Conservation (phyloP, 1,140 invertebrate species). For the Parasteatoda tepidariorum region DNA sequence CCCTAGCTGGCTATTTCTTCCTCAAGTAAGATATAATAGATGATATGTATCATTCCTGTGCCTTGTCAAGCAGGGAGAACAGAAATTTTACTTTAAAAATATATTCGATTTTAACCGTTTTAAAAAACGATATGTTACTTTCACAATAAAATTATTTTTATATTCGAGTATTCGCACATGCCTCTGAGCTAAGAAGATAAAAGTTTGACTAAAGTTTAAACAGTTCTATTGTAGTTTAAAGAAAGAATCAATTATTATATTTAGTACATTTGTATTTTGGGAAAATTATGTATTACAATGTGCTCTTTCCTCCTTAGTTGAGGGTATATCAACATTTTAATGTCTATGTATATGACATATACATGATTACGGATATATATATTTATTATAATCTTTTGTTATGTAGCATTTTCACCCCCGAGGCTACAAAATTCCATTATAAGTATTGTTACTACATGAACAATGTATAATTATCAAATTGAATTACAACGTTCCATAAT, state of each 20-base stretch:
- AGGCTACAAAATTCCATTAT: too few relatives aligned
- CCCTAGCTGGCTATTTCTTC: slow-evolving; percentile 2
- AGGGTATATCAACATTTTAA: background rate
- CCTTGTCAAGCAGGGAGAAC: slow-evolving; percentile 29
- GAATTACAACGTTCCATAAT: too few relatives aligned
- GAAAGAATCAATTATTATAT: slow-evolving; percentile 5
- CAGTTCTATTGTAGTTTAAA: slow-evolving; percentile 19
- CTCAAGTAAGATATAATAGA: slow-evolving; percentile 33
- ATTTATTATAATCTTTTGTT: slow-evolving; percentile 26
- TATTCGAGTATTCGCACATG: slow-evolving; percentile 58
- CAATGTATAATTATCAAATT: too few relatives aligned
- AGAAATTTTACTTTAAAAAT: slow-evolving; percentile 41
- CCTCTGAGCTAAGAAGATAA: slow-evolving; percentile 21
- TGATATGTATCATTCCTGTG: slow-evolving; percentile 60
- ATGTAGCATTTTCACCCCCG: slow-evolving; percentile 52
- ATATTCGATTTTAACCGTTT: slow-evolving; percentile 45
- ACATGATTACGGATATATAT: slow-evolving; percentile 18
- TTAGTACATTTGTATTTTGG: background rate
- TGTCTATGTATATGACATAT: slow-evolving; percentile 19
- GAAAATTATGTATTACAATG: slow-evolving; percentile 12
- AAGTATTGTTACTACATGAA: too few relatives aligned
- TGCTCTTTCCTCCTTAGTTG: background rate
- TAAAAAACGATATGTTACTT: slow-evolving; percentile 51
- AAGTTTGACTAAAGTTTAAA: slow-evolving; percentile 26
- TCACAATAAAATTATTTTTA: slow-evolving; percentile 2